Evolutionary conservation across 2,113 vertebrate species (phyloP).

Genomic region (Otolemur garnettii): DNA sequence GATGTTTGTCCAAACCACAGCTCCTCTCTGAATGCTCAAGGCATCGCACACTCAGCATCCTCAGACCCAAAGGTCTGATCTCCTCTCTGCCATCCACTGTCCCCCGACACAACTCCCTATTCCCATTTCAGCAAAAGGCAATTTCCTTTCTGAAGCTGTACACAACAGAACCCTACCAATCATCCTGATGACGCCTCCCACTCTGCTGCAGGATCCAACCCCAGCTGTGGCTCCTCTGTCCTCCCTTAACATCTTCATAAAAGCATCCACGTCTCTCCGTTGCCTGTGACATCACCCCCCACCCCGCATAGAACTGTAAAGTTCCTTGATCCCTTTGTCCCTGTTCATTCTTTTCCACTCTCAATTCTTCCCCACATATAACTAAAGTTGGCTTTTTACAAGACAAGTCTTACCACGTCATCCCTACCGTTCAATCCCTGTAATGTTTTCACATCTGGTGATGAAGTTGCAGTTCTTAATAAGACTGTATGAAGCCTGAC

Average conservation of each 20-base stretch:
- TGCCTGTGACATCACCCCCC: neutral
- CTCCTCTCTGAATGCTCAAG: neutral
- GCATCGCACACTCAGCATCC: too few relatives aligned
- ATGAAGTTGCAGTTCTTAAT: neutral
- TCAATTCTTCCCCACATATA: neutral
- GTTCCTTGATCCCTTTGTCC: neutral
- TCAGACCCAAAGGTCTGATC: neutral
- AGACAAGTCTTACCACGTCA: too few relatives aligned
- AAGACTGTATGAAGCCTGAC: neutral
- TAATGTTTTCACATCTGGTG: neutral
- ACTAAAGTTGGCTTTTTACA: neutral
- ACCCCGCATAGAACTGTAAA: neutral
- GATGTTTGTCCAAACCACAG: neutral
- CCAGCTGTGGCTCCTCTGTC: too few relatives aligned
- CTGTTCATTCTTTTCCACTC: neutral
- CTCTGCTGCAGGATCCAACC: neutral
- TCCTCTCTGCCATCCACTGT: fast-evolving
- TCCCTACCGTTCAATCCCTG: neutral
- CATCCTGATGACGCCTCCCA: neutral
- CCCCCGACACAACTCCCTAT: fast-evolving
- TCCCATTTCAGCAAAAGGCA: neutral
- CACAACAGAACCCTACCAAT: neutral
- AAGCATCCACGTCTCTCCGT: fast-evolving
- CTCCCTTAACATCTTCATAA: neutral
- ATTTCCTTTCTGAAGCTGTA: neutral